Evolutionary conservation across 2,113 vertebrate species (phyloP), one percentile per base, ranked within the genome.

Genomic region (Dipodomys spectabilis): DNA sequence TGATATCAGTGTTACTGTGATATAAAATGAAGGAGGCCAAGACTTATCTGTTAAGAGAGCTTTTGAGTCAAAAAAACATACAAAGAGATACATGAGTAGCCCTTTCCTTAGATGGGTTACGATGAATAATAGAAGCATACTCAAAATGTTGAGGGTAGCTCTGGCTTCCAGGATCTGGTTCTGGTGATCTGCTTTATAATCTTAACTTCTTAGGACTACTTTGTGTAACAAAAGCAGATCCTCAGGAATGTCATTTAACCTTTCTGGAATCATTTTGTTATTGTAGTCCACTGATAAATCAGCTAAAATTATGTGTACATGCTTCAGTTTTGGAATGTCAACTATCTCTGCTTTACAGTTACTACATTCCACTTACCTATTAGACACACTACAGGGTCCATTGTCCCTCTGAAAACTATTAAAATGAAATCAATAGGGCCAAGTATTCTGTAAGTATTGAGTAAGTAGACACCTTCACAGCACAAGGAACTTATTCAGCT

Each of bases 241-340:
- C 65, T 88, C 27, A 73, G 19, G n/a, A 82, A 89, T 68, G 60
- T 60, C 71, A 74, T 8, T 32, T 73, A 78, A 62, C 0, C 30
- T 82, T 85, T 5, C 4, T 86, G 25, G 4, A 60, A 82, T 88
- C 7, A 57, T 74, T 89, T 79, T 90, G 57, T 79, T 35, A 94
- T 15, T 89, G 12, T 20, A 83, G 6, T 23, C 45, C 77, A 82
- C 8, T 45, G 6, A 71, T 32, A 91, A 27, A 49, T 30, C 49
- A 86, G 65, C 12, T 19, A 89, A 93, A 92, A 67, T 91, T 71
- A 79, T 30, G 11, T 57, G 75, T 73, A 49, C 16, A 69, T 78
- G 18, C 53, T 93, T 93, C 74, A 83, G 39, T 69, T 86, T 57
- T 87, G 23, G 25, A 90, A 83, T 79, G 79, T 68, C 12, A 82